Percentiles rank a stretch among this genome's conserved stretches.
phyloP scores from a whole-genome alignment of 2,113 vertebrate genomes.

The Melanerpes aurifrons region DNA sequence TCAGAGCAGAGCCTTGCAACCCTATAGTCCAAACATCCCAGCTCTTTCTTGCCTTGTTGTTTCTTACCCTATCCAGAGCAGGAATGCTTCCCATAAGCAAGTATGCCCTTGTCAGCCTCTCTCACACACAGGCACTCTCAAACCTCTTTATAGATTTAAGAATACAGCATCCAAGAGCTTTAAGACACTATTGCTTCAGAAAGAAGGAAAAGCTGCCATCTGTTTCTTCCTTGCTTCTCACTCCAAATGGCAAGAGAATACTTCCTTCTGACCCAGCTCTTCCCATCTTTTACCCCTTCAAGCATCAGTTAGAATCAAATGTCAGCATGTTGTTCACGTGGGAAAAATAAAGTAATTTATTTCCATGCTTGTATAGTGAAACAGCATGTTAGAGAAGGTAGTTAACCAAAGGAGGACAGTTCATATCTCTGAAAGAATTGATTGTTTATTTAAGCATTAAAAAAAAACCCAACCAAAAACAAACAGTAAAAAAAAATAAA shows the following conservation, averaged over 20 bases:
- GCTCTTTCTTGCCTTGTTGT: not conserved
- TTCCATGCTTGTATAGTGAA: not conserved
- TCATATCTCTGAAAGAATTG: not conserved
- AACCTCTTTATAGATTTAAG: slow-evolving; percentile 39
- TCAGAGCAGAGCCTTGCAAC: not conserved
- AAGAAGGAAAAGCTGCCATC: slow-evolving; percentile 49
- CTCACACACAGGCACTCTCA: not conserved
- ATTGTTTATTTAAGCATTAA: not conserved
- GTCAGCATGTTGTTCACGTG: not conserved
- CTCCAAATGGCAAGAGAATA: slow-evolving; percentile 15
- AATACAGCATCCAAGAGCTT: slow-evolving; percentile 26
- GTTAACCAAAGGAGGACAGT: not conserved
- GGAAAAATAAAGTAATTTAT: slow-evolving; percentile 41
- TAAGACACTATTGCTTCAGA: slow-evolving; percentile 40
- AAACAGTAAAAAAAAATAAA: not conserved
- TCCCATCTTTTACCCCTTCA: slow-evolving; percentile 14
- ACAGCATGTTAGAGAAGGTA: not conserved
- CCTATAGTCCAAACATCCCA: not conserved
- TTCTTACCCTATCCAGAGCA: not conserved
- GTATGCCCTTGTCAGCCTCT: not conserved
- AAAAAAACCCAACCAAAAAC: not conserved
- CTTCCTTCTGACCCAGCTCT: slow-evolving; percentile 33
- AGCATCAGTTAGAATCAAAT: slow-evolving; percentile 32
- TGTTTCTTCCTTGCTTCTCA: slow-evolving; percentile 34
- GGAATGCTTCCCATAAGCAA: slow-evolving; percentile 4